Conservation (phyloP, 2,888 invertebrate genomes). For the Platypus cylindrus region DNA sequence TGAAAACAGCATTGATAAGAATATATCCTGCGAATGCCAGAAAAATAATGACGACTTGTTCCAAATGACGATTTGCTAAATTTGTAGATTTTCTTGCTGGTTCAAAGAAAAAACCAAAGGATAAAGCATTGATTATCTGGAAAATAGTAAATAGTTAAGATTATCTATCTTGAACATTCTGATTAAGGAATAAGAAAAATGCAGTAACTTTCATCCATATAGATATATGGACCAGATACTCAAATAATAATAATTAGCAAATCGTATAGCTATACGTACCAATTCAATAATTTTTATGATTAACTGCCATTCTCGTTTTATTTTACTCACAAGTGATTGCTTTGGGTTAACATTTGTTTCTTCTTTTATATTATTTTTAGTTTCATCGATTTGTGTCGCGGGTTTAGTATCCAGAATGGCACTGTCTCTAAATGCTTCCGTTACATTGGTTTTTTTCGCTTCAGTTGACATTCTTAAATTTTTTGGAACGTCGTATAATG, state of each 20-base stretch:
- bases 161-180: too few species aligned
- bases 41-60: slow-evolving; percentile 52
- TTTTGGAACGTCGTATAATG: slow-evolving; percentile 15
- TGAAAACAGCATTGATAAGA: slow-evolving; percentile 47
- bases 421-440: too few species aligned
- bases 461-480: slow-evolving; percentile 11
- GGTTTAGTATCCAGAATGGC: too few species aligned
- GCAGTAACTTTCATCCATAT: not conserved
- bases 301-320: slow-evolving; percentile 12
- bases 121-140: slow-evolving; percentile 10
- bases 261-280: too few species aligned
- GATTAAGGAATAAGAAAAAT: too few species aligned
- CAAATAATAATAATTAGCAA: too few species aligned
- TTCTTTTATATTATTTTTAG: slow-evolving; percentile 2
- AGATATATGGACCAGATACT: not conserved
- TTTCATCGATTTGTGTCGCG: not conserved
- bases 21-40: slow-evolving; percentile 53
- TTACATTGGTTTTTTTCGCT: slow-evolving; percentile 6
- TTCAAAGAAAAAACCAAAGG: slow-evolving; percentile 10
- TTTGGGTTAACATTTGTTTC: slow-evolving; percentile 5
- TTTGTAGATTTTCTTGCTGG: slow-evolving; percentile 11
- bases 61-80: slow-evolving; percentile 30
- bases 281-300: slow-evolving; percentile 13
- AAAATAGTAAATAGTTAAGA: slow-evolving; percentile 3
- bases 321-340: slow-evolving; percentile 4